Percentiles rank a stretch among this genome's conserved stretches.
Evolutionary conservation across 2,113 vertebrate genomes (phyloP).

Genomic region (Stomatorhinus ivindoensis): DNA sequence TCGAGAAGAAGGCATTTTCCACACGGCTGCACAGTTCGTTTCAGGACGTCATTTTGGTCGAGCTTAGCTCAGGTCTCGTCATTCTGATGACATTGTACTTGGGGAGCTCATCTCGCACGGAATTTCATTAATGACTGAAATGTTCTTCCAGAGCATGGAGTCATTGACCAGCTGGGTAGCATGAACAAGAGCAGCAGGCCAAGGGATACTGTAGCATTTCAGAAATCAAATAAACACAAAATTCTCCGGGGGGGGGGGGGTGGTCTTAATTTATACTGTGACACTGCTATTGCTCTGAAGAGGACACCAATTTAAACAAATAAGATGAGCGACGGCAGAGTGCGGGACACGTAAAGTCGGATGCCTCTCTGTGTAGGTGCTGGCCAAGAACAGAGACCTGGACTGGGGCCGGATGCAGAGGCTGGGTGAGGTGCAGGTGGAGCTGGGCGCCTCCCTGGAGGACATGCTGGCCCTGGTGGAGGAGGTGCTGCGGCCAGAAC

Average conservation of each 20-base stretch:
- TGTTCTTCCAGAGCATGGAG: neutral
- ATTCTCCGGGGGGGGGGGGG: neutral
- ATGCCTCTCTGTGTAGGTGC: slow-evolving; percentile 40
- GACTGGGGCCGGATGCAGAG: slow-evolving; percentile 59
- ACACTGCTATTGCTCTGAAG: neutral
- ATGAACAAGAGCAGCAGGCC: neutral
- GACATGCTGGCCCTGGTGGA: slow-evolving; percentile 81
- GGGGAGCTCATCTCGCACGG: neutral
- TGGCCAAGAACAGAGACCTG: slow-evolving; percentile 45
- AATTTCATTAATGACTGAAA: slow-evolving; percentile 6
- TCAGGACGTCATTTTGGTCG: neutral
- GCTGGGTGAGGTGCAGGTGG: slow-evolving; percentile 74
- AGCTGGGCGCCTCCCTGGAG: slow-evolving; percentile 67
- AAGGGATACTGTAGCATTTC: neutral
- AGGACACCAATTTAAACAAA: neutral
- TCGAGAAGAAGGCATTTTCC: neutral
- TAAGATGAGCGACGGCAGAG: neutral
- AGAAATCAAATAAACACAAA: neutral
- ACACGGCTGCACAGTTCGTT: neutral
- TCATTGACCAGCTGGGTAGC: neutral
- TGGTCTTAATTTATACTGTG: neutral
- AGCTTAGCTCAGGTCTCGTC: neutral
- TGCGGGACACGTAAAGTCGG: neutral
- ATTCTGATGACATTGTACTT: slow-evolving; percentile 12
- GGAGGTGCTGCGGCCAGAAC: slow-evolving; percentile 74